Evolutionary conservation across 2,888 invertebrate species (phyloP), one percentile per base, ranked within the genome.

Genomic region (Apamea crenata): DNA sequence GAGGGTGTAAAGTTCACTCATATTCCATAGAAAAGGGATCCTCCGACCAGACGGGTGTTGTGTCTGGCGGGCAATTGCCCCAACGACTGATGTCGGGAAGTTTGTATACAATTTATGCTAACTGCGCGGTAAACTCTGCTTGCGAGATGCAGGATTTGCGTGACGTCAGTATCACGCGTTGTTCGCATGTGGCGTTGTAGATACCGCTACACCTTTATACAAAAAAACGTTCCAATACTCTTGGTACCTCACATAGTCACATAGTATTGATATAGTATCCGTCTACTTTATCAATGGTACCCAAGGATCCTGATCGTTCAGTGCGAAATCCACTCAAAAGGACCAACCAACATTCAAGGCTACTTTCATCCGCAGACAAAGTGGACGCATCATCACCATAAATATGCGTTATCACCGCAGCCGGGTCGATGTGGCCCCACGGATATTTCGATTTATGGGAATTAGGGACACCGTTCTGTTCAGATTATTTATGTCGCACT

Each of bases 391-490:
- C 87, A 89, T 85, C 84, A 85, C 80, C 88, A 89, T 89, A 90
- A 91, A 91, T 92, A 92, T 90, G 81, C 88, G 90, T 90, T 93
- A 92, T 94, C 94, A 88, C 79, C 88, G 74, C 86, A 61, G 78
- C 72, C 82, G 82, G 88, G 82, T 88, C 90, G 88, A 86, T 88
- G 90, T 87, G 89, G 90, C 89, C 87, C 89, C 84, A 86, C 89
- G 91, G 91, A 91, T 91, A 92, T 92, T 91, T 91, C 92, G 93
- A 94, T 94, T 93, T 94, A 94, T 94, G 93, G 86, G 93, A 92
- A 93, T 94, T 93, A 94, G 91, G 85, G 88, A 87, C 79, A 80
- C 78, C 82, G 83, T 79, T 80, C 85, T 81, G 82, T 89, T 81
- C 85, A 77, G 77, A 90, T 91, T 90, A 90, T 90, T 90, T 91